Evolutionary conservation across 2,888 invertebrate species (phyloP).

Genomic region (Melanchra persicariae): DNA sequence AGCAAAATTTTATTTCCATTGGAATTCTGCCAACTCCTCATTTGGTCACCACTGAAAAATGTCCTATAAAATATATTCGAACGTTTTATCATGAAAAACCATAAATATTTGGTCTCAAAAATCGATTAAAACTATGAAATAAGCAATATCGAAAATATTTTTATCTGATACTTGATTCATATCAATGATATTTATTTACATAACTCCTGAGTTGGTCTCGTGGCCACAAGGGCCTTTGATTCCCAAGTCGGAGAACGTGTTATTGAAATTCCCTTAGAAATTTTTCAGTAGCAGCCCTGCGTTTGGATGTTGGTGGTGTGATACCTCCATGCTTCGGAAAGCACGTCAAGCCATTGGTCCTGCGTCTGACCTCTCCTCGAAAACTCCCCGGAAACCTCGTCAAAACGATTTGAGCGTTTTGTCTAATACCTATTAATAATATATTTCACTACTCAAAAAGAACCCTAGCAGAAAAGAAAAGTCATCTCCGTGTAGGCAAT

Average conservation of each 20-base stretch:
- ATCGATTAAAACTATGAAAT: conserved; percentile 27
- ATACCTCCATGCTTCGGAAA: too few species aligned
- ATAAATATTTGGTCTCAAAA: conserved; percentile 42
- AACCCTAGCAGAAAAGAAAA: conserved; percentile 59
- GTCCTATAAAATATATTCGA: conserved; percentile 64
- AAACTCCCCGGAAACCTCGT: too few species aligned
- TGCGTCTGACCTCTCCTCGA: too few species aligned
- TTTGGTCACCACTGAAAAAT: conserved; percentile 61
- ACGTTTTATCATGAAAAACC: conserved; percentile 27
- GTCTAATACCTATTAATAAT: too few species aligned
- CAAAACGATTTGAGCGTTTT: not conserved
- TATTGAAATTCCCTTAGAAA: too few species aligned
- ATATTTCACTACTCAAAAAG: not conserved
- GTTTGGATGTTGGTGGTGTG: too few species aligned
- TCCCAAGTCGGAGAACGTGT: too few species aligned
- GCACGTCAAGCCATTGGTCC: too few species aligned
- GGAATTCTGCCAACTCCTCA: conserved; percentile 69
- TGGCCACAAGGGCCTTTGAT: too few species aligned
- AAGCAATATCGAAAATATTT: not conserved
- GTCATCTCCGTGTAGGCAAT: conserved; percentile 66
- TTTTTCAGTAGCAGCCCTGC: too few species aligned
- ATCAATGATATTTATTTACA: not conserved
- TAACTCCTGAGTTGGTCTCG: too few species aligned
- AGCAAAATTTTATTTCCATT: conserved; percentile 65
- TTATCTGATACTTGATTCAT: not conserved